Evolutionary conservation across 2,797 vertebrate species (phyloP), one percentile per base, ranked within the genome.

Genomic region (Catamblyrhynchus diadema): DNA sequence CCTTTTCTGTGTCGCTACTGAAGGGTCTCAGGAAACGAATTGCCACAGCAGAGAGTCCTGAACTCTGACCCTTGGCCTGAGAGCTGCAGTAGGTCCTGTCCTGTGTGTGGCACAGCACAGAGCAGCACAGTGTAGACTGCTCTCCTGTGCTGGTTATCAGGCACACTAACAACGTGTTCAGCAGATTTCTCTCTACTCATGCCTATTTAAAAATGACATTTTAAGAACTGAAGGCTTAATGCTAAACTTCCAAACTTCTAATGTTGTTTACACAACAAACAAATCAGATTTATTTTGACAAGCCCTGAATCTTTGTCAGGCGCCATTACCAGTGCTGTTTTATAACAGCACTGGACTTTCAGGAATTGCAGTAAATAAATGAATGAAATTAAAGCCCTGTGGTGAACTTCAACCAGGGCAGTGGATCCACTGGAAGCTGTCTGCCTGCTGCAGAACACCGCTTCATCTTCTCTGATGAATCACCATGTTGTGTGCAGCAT

Each of bases 331-430:
- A 25, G 47, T 25, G 47, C 65, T 71, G 86, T 93, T 91, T 95
- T 74, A 65, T 83, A 96, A 72, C 78, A 66, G 73, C 64, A 23
- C n/a, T 50, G 90, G 96, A 95, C 92, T 97, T 97, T 78, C 90
- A 97, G 96, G 96, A 96, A 97, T 81, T 93, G 82, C 50, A 95
- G 53, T 95, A 94, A 96, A 93, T 95, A 91, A 95, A 94, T 53
- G 70, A 7, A 67, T 94, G 90, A 90, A 93, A 88, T 92, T 81
- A 90, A 92, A 95, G 83, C 54, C 39, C 73, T 73, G 47, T 80
- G 64, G 67, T 94, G 92, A 94, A 59, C 95, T 71, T 53, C 42
- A 86, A 0, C 47, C 62, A 60, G 72, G 71, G 48, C 74, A 82
- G 44, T 41, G 72, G 85, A 69, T 88, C 82, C 88, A 88, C 96